These are phyloP conservation scores for Acrossocheilus wenchowensis DNA, from an alignment of 2,797 vertebrate species.

Conservation along the genomic window DNA sequence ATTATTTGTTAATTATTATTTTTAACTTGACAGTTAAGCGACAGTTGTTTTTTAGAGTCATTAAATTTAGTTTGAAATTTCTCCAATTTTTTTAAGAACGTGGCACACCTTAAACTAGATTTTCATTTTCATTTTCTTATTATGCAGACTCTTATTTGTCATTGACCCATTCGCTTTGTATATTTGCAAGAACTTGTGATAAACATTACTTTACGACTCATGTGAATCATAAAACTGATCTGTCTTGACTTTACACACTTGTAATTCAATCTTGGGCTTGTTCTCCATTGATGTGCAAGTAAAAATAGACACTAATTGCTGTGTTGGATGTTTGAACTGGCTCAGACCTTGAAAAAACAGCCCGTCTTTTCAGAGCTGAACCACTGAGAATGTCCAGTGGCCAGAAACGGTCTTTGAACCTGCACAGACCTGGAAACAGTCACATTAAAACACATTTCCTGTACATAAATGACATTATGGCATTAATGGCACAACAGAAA, in stretches of 20 bases:
- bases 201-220: conserved; percentile 8
- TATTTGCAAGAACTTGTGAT: background rate
- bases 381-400: conserved; percentile 10
- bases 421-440: conserved; percentile 13
- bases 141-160: background rate
- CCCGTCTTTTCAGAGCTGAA: conserved; percentile 13
- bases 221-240: conserved; percentile 14
- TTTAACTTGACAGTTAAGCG: background rate
- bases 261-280: conserved; percentile 59
- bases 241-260: conserved; percentile 30
- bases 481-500: conserved; percentile 19
- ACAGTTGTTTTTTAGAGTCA: background rate
- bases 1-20: background rate
- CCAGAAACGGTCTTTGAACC: conserved; percentile 25
- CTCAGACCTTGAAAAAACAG: conserved; percentile 61
- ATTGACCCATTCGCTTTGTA: background rate
- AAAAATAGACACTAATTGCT: conserved; percentile 72
- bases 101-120: background rate
- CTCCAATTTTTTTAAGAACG: no score
- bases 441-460: conserved; percentile 34
- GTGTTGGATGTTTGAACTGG: conserved; percentile 68
- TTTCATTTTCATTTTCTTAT: background rate
- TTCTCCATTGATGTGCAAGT: conserved; percentile 37
- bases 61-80: no score
- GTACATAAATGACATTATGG: conserved; percentile 27